A percentile compares a stretch with the other conserved stretches of the same genome.
These are phyloP conservation scores for Echinarachnius parma DNA, from an alignment of 53 echinoderm and acorn worm species.

Conservation along the genomic window DNA sequence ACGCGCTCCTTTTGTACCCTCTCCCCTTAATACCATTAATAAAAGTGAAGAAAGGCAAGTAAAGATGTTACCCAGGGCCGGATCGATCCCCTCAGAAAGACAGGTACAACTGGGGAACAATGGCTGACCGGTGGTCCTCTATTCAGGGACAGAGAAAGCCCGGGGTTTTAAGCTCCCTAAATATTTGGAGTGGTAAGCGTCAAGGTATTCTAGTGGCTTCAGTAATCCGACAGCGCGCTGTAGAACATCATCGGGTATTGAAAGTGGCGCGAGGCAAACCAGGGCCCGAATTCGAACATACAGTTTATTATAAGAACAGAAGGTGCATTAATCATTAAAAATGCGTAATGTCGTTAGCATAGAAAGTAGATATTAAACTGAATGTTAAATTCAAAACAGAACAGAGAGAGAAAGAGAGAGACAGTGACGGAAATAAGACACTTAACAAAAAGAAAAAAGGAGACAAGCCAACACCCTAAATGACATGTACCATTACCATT, in stretches of 20 bases:
- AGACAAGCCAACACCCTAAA: no score
- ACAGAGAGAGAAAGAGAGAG: no score
- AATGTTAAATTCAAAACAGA: no score
- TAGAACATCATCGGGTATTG: no score
- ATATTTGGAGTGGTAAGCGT: conserved; percentile 19
- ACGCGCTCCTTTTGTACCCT: conserved; percentile 23
- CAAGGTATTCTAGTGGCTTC: background rate
- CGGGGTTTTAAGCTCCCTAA: conserved; percentile 18
- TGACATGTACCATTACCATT: no score
- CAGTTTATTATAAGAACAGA: background rate
- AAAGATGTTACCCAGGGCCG: background rate
- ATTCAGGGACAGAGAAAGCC: conserved; percentile 1
- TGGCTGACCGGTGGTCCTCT: conserved; percentile 31
- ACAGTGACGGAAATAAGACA: no score
- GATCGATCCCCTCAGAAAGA: background rate
- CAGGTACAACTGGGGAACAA: conserved; percentile 35
- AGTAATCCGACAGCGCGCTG: no score
- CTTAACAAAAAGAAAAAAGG: no score
- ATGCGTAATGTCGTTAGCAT: no score
- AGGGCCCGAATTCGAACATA: conserved; percentile 7
- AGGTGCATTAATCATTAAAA: background rate
- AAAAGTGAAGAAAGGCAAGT: background rate
- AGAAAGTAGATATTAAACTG: no score
- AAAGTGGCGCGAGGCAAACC: no score
- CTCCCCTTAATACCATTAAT: conserved; percentile 4